Percentiles rank a stretch among this genome's conserved stretches.
Evolutionary conservation across 1,140 invertebrate species (phyloP).

Genomic region (Brachionus plicatilis): DNA sequence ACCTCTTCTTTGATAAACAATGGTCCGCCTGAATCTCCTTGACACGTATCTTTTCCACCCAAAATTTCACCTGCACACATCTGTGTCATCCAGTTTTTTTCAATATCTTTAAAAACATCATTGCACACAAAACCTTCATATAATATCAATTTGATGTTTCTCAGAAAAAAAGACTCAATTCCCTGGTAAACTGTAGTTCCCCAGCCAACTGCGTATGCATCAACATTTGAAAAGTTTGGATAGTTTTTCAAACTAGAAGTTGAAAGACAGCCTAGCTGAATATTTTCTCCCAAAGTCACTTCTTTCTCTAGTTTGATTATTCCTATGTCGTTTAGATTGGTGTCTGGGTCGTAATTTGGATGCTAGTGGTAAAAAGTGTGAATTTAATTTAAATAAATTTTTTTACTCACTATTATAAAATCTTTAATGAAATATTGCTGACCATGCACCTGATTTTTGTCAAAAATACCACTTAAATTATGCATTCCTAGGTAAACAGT

Average conservation of each 20-base stretch:
- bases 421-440: neutral
- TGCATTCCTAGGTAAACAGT: slow-evolving; percentile 33
- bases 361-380: neutral
- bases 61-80: slow-evolving; percentile 18
- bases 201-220: slow-evolving; percentile 13
- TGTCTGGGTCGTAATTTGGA: neutral
- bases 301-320: slow-evolving; percentile 7
- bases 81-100: slow-evolving; percentile 24
- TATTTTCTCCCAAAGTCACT: neutral
- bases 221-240: neutral
- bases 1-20: neutral
- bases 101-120: neutral
- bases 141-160: neutral
- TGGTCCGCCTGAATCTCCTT: slow-evolving; percentile 32
- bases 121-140: neutral
- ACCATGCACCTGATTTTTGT: neutral
- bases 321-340: neutral
- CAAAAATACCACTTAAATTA: neutral
- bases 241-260: neutral
- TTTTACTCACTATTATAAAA: neutral
- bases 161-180: neutral
- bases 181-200: neutral
- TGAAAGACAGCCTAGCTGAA: slow-evolving; percentile 12
- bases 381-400: neutral
- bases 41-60: slow-evolving; percentile 19